A percentile compares a stretch with the other conserved stretches of the same genome.
These are phyloP conservation scores for Lerema accius DNA, from an alignment of 1,140 invertebrate species.

Conservation along the genomic window DNA sequence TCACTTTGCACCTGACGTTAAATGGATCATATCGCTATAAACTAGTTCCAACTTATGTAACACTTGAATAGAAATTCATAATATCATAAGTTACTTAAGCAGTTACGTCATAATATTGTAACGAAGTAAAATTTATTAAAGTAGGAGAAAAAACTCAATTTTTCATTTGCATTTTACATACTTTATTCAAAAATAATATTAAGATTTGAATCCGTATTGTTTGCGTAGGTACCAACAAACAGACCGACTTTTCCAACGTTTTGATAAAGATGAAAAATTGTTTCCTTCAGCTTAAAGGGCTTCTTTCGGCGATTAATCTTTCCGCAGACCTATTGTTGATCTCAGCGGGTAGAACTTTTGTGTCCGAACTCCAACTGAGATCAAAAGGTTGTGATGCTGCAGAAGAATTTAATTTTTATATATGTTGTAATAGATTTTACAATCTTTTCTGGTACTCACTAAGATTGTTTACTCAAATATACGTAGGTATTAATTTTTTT, in stretches of 20 bases:
- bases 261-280: constrained; percentile 80
- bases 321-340: constrained; percentile 71
- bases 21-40: too few relatives aligned
- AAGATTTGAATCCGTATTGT: constrained; percentile 9
- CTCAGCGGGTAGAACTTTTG: constrained; percentile 69
- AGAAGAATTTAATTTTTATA: constrained; percentile 29
- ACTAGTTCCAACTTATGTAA: too few relatives aligned
- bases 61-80: too few relatives aligned
- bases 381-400: constrained; percentile 60
- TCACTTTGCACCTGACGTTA: too few relatives aligned
- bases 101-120: too few relatives aligned
- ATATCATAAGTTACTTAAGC: too few relatives aligned
- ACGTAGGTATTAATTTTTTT: too few relatives aligned
- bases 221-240: constrained; percentile 26
- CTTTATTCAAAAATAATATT: background rate
- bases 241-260: constrained; percentile 49
- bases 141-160: background rate
- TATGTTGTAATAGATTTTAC: too few relatives aligned
- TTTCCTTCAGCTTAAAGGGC: constrained; percentile 65
- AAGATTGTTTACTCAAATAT: too few relatives aligned
- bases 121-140: background rate
- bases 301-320: constrained; percentile 78
- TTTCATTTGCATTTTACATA: background rate
- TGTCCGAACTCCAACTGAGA: constrained; percentile 62
- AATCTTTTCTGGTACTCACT: too few relatives aligned